Conservation (phyloP, 2,113 vertebrate genomes). For the Nanorana parkeri region DNA sequence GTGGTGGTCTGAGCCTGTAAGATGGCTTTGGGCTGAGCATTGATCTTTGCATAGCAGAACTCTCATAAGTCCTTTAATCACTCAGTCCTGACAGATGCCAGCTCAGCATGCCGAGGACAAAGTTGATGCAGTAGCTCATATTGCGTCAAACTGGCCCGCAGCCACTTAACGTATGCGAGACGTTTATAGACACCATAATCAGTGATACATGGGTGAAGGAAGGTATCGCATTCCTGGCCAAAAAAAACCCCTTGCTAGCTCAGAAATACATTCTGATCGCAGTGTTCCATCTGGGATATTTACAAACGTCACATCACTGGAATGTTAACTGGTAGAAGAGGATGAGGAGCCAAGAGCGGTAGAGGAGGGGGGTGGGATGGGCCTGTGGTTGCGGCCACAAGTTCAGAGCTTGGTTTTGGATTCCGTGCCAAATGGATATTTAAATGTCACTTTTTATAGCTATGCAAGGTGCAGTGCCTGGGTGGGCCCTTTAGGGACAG, state of each 20-base stretch:
- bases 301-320: constrained; percentile 16
- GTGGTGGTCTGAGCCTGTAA: too few relatives aligned
- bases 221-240: background rate
- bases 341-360: background rate
- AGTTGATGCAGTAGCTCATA: background rate
- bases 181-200: background rate
- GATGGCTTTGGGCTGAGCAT: too few relatives aligned
- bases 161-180: background rate
- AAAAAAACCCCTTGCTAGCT: background rate
- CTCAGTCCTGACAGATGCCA: too few relatives aligned
- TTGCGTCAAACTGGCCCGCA: background rate
- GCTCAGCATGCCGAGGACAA: background rate
- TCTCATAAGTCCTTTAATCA: too few relatives aligned
- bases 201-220: background rate
- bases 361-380: background rate
- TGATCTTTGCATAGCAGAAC: too few relatives aligned
- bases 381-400: constrained; percentile 16
- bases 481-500: background rate
- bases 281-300: constrained; percentile 20
- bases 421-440: constrained; percentile 3
- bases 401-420: constrained; percentile 4
- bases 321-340: constrained; percentile 24
- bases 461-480: background rate
- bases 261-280: constrained; percentile 6
- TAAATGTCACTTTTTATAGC: constrained; percentile 4